Evolutionary conservation across 1,140 invertebrate genomes (phyloP).

Genomic region (Hirudo medicinalis): DNA sequence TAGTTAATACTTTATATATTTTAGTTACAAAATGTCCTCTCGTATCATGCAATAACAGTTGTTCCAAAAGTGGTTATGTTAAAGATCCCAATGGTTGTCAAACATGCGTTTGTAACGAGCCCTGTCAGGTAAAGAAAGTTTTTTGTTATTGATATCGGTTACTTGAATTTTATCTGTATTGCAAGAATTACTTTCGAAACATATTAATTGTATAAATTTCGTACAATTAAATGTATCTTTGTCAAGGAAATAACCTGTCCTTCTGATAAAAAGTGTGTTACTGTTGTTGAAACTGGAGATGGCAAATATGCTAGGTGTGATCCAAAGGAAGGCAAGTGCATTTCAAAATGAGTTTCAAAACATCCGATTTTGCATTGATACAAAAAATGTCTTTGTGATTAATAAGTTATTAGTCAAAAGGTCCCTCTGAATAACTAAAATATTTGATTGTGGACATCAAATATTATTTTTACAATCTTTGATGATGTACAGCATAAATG

Average conservation of each 20-base stretch:
- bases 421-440: too few species aligned
- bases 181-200: background rate
- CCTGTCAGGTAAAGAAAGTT: background rate
- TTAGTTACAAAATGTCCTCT: background rate
- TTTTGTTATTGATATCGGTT: too few species aligned
- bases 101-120: background rate
- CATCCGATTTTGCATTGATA: too few species aligned
- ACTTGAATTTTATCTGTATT: too few species aligned
- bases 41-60: background rate
- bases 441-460: too few species aligned
- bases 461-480: too few species aligned
- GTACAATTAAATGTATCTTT: background rate
- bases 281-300: background rate
- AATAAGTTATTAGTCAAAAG: too few species aligned
- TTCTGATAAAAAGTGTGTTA: background rate
- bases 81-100: background rate
- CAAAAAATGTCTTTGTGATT: too few species aligned
- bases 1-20: too few species aligned
- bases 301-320: background rate
- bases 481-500: too few species aligned
- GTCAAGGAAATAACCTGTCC: conserved; percentile 3
- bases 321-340: too few species aligned
- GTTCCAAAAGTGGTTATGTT: background rate
- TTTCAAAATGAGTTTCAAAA: too few species aligned
- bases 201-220: background rate